These are phyloP conservation scores for Hyppa rectilinea DNA, from an alignment of 2,888 invertebrate genomes.

Conservation along the genomic window DNA sequence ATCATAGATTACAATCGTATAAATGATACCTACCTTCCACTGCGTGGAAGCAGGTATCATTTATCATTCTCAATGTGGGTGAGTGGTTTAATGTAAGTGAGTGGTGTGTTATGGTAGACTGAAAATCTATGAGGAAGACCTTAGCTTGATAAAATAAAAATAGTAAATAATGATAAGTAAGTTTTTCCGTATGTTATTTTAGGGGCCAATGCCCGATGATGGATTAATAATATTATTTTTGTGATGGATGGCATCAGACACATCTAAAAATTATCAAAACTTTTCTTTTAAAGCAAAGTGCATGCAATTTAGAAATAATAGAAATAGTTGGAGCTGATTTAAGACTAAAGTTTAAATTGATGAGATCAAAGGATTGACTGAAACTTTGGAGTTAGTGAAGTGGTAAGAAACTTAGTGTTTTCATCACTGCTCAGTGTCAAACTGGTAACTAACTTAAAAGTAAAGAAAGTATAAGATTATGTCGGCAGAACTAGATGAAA, in stretches of 20 bases:
- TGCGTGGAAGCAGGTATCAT: background rate
- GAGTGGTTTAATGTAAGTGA: background rate
- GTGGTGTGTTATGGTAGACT: background rate
- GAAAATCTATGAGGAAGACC: background rate
- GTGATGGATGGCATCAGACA: conserved; percentile 31
- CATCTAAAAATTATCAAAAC: conserved; percentile 22
- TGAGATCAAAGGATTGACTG: conserved; percentile 15
- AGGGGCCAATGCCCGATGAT: conserved; percentile 6
- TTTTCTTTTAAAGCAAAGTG: conserved; percentile 25
- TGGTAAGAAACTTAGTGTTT: background rate
- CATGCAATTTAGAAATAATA: conserved; percentile 29
- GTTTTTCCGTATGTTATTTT: background rate
- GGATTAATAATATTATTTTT: conserved; percentile 20
- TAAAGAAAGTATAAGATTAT: background rate
- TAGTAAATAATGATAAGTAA: background rate
- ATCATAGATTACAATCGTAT: background rate
- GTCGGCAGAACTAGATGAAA: background rate
- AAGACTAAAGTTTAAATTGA: conserved; percentile 29
- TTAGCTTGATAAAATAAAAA: background rate
- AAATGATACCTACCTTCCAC: background rate
- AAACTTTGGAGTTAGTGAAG: conserved; percentile 11
- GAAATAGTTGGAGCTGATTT: conserved; percentile 26
- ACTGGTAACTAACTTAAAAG: background rate
- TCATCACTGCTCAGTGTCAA: background rate
- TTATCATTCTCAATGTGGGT: background rate